Evolutionary conservation across 2,797 vertebrate genomes (phyloP), one percentile per base, ranked within the genome.

Genomic region (Neostethus bicornis): DNA sequence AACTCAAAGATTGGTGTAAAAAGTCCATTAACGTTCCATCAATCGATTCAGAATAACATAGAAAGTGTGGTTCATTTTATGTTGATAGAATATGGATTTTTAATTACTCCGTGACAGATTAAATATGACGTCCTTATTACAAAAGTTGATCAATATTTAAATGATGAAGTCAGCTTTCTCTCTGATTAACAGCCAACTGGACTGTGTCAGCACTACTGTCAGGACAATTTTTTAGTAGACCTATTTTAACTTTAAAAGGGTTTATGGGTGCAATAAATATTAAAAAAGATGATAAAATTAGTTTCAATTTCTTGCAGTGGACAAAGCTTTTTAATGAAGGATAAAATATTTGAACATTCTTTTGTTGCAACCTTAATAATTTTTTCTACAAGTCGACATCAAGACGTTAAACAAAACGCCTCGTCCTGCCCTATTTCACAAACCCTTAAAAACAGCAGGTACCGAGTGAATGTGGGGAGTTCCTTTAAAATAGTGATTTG

Each of bases 11-110:
- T 67, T 31, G 51, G 1, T 51, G 48, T 70, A 61, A 82, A 80
- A 84, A 29, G 56, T 73, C 73, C 71, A 70, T 83, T 77, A 75
- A 77, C 23, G 28, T 43, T 52, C 26, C 14, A 29, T 47, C 61
- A 28, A 47, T 56, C 26, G 12, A 75, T 69, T 47, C 28, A 29
- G 46, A 73, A 44, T 52, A 32, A 56, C 72, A 64, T 5, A 56
- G 70, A 81, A 68, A 54, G 20, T 55, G 46, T 37, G 73, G 41
- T 59, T 75, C 61, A 61, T 82, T 81, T 80, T 62, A 71, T 54
- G 59, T 72, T 82, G 77, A 83, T 81, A 66, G 73, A 51, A 51
- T 77, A 89, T 89, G 66, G 84, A 84, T 84, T 86, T 80, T 87
- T 73, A 83, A 83, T 87, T 82, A 71, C 49, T 58, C 23, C n/a